phyloP scores from a whole-genome alignment of 2,113 vertebrate genomes.

The Rhynchomys soricoides region DNA sequence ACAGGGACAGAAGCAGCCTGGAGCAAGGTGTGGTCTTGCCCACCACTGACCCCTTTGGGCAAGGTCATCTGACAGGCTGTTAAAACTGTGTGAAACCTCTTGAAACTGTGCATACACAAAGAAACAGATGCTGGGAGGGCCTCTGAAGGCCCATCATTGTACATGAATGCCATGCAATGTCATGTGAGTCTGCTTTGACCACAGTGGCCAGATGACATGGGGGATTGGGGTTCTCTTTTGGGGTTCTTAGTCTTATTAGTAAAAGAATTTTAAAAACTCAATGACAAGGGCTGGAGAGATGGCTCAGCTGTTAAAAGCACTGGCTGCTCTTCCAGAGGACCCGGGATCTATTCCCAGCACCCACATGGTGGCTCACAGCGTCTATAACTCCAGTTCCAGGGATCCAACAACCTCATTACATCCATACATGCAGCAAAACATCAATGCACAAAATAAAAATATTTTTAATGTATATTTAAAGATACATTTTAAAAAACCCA shows the following conservation, averaged over 20 bases:
- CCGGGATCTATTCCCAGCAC: not conserved
- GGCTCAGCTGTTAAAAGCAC: not conserved
- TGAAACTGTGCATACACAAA: not conserved
- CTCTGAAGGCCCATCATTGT: not conserved
- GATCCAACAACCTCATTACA: not conserved
- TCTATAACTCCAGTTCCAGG: not conserved
- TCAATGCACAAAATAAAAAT: not conserved
- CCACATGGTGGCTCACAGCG: not conserved
- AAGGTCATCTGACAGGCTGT: not conserved
- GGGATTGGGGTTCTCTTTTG: too few species aligned
- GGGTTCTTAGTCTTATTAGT: not conserved
- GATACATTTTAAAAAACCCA: not conserved
- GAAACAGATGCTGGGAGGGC: not conserved
- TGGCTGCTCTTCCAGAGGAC: not conserved
- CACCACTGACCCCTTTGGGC: not conserved
- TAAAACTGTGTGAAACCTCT: not conserved
- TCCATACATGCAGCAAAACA: not conserved
- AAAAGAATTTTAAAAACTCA: not conserved
- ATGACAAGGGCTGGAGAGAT: not conserved
- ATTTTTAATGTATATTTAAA: not conserved
- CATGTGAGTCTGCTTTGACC: not conserved
- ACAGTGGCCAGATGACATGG: not conserved
- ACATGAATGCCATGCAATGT: not conserved
- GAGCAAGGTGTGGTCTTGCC: not conserved
- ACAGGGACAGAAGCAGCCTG: not conserved